phyloP scores from a whole-genome alignment of 2,113 vertebrate genomes.

The Brachypodius melanocephalos region DNA sequence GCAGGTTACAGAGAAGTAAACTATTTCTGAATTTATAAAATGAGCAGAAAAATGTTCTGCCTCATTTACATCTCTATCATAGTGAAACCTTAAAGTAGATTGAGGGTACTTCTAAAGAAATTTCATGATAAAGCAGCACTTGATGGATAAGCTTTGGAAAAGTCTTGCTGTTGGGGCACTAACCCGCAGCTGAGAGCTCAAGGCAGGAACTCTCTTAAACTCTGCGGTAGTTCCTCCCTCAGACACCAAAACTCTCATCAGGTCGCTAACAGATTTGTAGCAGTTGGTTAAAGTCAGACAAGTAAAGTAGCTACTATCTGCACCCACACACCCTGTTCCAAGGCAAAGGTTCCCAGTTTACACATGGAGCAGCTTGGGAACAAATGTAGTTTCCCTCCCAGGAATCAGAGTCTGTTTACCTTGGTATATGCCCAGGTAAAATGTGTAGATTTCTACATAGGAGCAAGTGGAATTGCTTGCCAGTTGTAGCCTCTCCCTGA shows the following conservation, averaged over 20 bases:
- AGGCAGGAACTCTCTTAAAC: neutral
- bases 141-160: neutral
- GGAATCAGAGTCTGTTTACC: neutral
- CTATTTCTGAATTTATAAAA: neutral
- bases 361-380: neutral
- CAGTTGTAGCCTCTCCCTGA: neutral
- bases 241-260: neutral
- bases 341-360: neutral
- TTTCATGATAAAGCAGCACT: neutral
- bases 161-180: neutral
- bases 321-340: neutral
- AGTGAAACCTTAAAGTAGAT: neutral
- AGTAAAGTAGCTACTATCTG: neutral
- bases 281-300: neutral
- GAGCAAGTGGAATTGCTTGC: neutral
- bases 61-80: neutral
- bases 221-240: neutral
- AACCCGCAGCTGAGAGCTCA: neutral
- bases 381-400: neutral
- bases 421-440: neutral
- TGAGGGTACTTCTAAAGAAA: neutral
- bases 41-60: neutral
- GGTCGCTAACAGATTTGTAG: constrained; percentile 16
- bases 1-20: neutral
- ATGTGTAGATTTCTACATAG: neutral